phyloP scores from a whole-genome alignment of 2,888 invertebrate species.

The Synergus japonicus region DNA sequence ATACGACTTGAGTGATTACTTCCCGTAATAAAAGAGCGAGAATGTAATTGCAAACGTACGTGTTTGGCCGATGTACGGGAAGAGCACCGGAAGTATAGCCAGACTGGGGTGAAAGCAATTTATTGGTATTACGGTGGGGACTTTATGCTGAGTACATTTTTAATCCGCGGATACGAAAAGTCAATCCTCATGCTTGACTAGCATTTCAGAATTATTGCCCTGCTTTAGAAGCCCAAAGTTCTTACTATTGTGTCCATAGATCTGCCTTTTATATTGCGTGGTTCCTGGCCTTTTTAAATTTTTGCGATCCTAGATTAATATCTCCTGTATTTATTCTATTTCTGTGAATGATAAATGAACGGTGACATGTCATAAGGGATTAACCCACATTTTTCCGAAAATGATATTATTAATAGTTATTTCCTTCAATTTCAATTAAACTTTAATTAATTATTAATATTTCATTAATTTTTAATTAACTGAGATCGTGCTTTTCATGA shows the following conservation, averaged over 20 bases:
- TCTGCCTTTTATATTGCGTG: background rate
- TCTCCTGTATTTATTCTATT: background rate
- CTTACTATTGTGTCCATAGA: background rate
- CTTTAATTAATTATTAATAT: too few relatives aligned
- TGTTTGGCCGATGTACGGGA: conserved; percentile 8
- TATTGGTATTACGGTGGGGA: conserved; percentile 7
- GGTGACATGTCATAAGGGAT: too few relatives aligned
- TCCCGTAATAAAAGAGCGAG: conserved; percentile 9
- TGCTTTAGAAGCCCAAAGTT: background rate
- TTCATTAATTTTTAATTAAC: too few relatives aligned
- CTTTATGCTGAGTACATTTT: conserved; percentile 2
- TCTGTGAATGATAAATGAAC: too few relatives aligned
- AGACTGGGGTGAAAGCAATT: conserved; percentile 5
- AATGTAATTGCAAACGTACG: conserved; percentile 15
- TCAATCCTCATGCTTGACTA: background rate
- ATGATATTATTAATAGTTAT: too few relatives aligned
- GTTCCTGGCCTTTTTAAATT: background rate
- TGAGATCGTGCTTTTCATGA: too few relatives aligned
- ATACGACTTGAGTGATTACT: conserved; percentile 12
- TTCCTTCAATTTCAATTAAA: too few relatives aligned
- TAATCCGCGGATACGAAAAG: conserved; percentile 1
- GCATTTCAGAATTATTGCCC: background rate
- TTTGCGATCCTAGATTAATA: background rate
- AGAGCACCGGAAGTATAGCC: conserved; percentile 8
- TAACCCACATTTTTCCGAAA: too few relatives aligned